A percentile compares a stretch with the other conserved stretches of the same genome.
Conservation (phyloP, 2,888 invertebrate genomes). For the Catocala fraxini region DNA sequence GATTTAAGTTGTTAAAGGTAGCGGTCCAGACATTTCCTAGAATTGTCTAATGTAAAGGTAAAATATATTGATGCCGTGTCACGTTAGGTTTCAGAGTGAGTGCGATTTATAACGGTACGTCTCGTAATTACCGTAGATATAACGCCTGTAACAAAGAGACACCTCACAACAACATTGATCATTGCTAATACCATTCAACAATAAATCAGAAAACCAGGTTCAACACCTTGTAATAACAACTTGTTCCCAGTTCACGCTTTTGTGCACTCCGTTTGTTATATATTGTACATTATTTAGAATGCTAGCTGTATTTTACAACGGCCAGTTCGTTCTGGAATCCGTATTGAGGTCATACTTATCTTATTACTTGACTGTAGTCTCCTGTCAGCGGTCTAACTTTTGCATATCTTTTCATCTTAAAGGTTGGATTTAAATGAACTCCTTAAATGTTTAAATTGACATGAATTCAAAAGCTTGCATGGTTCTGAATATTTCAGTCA, state of each 20-base stretch:
- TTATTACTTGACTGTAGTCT: constrained; percentile 64
- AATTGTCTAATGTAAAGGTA: constrained; percentile 41
- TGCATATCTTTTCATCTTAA: constrained; percentile 58
- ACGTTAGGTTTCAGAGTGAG: constrained; percentile 46
- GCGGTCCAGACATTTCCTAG: constrained; percentile 38
- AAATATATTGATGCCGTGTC: constrained; percentile 50
- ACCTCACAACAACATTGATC: constrained; percentile 75
- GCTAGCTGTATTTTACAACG: constrained; percentile 67
- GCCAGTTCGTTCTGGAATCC: constrained; percentile 64
- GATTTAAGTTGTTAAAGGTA: constrained; percentile 41
- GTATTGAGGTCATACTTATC: constrained; percentile 73
- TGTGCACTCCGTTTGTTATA: constrained; percentile 62
- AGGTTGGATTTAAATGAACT: constrained; percentile 50
- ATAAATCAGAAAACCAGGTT: constrained; percentile 82
- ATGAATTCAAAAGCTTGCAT: constrained; percentile 19
- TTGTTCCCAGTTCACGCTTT: constrained; percentile 64
- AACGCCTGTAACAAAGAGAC: constrained; percentile 69
- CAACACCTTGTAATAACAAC: constrained; percentile 81
- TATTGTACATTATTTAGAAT: constrained; percentile 72
- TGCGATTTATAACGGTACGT: constrained; percentile 55
- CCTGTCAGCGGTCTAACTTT: constrained; percentile 58
- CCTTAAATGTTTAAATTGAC: constrained; percentile 32
- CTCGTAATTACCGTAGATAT: constrained; percentile 68
- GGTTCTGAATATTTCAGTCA: background rate
- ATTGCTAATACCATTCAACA: constrained; percentile 73